phyloP scores from a whole-genome alignment of 2,113 vertebrate genomes.

The Notarius quadriscutis region DNA sequence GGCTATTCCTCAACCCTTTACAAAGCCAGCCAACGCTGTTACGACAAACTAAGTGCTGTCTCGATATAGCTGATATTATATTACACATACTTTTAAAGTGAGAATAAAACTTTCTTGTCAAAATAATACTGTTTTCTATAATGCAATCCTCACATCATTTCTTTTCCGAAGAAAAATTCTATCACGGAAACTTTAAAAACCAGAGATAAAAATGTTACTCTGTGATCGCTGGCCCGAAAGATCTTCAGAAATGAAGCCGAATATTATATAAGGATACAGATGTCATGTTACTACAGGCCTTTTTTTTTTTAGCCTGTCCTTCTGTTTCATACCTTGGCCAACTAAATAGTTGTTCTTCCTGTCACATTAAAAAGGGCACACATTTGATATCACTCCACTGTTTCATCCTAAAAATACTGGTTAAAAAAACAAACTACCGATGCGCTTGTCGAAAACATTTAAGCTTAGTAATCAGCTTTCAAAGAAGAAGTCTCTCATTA shows the following conservation, averaged over 20 bases:
- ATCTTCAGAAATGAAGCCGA: conserved; percentile 2
- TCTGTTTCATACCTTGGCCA: conserved; percentile 9
- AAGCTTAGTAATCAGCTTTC: not conserved
- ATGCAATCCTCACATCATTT: not conserved
- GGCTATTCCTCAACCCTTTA: conserved; percentile 11
- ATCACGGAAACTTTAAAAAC: not conserved
- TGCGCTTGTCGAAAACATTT: not conserved
- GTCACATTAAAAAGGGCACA: conserved; percentile 10
- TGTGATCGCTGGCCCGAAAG: not conserved
- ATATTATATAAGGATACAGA: conserved; percentile 8
- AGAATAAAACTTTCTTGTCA: not conserved
- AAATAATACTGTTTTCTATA: not conserved
- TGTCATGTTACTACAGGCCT: conserved; percentile 16
- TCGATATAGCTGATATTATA: not conserved
- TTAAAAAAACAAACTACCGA: not conserved
- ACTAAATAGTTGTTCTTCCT: conserved; percentile 11
- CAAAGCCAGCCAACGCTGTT: conserved; percentile 16
- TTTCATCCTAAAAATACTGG: not conserved
- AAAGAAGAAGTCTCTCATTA: not conserved
- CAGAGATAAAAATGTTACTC: not conserved
- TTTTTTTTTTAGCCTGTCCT: conserved; percentile 20
- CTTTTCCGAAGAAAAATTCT: not conserved
- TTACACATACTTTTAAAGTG: not conserved
- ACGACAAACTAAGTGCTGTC: conserved; percentile 32
- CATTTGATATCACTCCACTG: conserved; percentile 21